phyloP scores from a whole-genome alignment of 2,797 vertebrate species.

The Hydrocynus forskahlii region DNA sequence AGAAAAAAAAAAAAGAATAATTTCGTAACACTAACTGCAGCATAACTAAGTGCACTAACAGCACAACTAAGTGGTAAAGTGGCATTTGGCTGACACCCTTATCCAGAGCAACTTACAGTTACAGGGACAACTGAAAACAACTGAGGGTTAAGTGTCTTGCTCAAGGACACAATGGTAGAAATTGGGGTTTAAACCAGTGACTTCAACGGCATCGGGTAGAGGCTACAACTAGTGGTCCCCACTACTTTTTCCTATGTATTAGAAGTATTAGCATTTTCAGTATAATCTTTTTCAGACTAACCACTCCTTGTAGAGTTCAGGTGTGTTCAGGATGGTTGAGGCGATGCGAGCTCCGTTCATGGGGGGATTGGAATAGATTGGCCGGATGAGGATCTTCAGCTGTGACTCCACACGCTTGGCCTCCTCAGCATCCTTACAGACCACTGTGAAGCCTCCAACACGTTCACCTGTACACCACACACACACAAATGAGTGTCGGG shows the following conservation, averaged over 20 bases:
- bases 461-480: constrained; percentile 85
- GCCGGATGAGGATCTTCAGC: constrained; percentile 96
- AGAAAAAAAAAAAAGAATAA: no score
- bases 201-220: no score
- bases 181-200: no score
- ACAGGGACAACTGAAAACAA: no score
- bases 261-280: background rate
- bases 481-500: constrained; percentile 21
- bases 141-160: no score
- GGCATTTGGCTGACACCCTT: no score
- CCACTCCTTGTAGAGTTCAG: constrained; percentile 88
- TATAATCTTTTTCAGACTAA: constrained; percentile 58
- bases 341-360: constrained; percentile 95
- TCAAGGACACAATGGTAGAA: no score
- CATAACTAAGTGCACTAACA: no score
- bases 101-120: no score
- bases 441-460: constrained; percentile 91
- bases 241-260: background rate
- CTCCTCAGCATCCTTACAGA: constrained; percentile 90
- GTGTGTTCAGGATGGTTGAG: constrained; percentile 86
- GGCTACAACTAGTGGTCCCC: no score
- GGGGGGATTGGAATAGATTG: constrained; percentile 98
- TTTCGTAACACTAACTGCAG: no score
- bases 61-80: no score
- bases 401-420: constrained; percentile 97